phyloP scores from a whole-genome alignment of 2,888 invertebrate species.

The Alentia gelatinosa region DNA sequence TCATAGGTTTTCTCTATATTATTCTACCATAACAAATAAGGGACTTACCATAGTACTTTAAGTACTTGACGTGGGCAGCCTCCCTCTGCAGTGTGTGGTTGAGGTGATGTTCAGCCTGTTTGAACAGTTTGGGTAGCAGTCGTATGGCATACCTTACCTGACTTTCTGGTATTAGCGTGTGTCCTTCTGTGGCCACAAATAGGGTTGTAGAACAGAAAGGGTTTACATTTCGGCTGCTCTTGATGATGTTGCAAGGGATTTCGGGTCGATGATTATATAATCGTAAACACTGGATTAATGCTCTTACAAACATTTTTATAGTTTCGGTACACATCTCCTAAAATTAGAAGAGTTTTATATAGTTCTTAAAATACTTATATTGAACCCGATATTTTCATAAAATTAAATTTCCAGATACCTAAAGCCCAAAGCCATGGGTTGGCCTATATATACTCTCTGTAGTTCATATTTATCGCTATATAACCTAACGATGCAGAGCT shows the following conservation, averaged over 20 bases:
- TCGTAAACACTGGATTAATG: not conserved
- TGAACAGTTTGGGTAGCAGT: not conserved
- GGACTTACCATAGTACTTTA: not conserved
- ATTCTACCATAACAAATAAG: not conserved
- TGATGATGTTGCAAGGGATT: not conserved
- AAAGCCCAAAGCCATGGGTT: not conserved
- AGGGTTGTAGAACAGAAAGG: not conserved
- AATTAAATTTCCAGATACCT: not conserved
- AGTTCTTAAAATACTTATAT: too few relatives aligned
- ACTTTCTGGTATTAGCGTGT: not conserved
- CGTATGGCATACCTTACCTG: not conserved
- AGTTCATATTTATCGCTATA: not conserved
- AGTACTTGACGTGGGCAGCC: not conserved
- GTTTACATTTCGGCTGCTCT: not conserved
- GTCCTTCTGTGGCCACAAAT: not conserved
- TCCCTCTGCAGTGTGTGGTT: not conserved
- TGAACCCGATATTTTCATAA: not conserved
- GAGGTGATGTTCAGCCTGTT: not conserved
- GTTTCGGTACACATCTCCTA: too few relatives aligned
- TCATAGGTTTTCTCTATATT: too few relatives aligned
- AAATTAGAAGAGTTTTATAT: too few relatives aligned
- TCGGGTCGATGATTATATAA: not conserved
- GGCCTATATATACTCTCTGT: not conserved
- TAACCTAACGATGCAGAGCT: not conserved
- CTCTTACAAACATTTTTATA: not conserved